Conservation (phyloP, 2,113 vertebrate genomes). For the Ptilorrhoa leucosticta region DNA sequence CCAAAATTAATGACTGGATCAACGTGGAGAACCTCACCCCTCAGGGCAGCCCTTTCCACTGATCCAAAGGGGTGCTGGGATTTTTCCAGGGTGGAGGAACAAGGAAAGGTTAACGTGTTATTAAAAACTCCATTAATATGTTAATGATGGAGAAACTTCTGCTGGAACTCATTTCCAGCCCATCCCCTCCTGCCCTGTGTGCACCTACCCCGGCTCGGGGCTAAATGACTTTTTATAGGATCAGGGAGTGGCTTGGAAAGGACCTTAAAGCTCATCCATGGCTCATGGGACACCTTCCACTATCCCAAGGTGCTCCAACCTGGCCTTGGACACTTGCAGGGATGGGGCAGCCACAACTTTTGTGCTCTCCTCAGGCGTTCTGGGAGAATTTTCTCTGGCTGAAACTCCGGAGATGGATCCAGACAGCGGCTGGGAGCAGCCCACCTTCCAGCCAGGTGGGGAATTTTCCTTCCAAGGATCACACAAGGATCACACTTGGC, state of each 20-base stretch:
- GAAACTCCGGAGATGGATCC: neutral
- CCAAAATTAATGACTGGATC: neutral
- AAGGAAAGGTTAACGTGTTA: neutral
- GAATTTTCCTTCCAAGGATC: neutral
- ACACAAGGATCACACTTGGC: accelerated
- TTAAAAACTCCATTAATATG: constrained; percentile 27
- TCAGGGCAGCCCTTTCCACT: neutral
- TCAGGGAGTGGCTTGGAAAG: neutral
- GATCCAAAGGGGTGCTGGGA: neutral
- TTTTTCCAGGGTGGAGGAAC: neutral
- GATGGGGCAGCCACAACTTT: neutral
- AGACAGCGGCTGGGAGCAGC: neutral
- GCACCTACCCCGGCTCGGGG: accelerated
- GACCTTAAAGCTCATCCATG: neutral
- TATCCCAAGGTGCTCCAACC: neutral
- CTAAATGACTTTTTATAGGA: neutral
- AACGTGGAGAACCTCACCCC: neutral
- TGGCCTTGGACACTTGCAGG: neutral
- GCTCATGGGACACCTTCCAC: neutral
- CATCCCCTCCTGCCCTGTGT: neutral
- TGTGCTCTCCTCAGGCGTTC: neutral
- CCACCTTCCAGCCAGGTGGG: accelerated
- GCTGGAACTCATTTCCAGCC: neutral
- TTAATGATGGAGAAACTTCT: neutral
- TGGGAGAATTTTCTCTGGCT: neutral